Evolutionary conservation across 2,888 invertebrate genomes (phyloP), one percentile per base, ranked within the genome.

Genomic region (Thalpophila matura): DNA sequence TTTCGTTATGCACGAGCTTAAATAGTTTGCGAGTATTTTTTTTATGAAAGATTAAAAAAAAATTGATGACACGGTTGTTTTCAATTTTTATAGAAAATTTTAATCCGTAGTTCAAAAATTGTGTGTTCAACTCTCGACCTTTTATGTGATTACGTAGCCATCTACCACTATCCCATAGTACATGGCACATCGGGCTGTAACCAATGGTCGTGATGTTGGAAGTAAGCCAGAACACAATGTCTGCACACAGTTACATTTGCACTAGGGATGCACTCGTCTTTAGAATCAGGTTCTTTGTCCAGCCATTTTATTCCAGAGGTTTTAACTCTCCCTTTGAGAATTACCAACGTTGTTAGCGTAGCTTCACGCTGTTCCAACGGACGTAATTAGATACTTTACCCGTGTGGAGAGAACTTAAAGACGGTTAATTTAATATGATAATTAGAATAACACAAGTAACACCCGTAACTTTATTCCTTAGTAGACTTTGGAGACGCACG

Each of bases 231-330:
- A 86, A 87, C 82, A 86, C 86, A 85, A 85, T 86, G 91, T 90
- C 90, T 89, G 89, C 86, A 86, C 84, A 86, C 84, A 87, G 86
- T 89, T 87, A 90, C 89, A 90, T 88, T 89, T 87, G 86, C 87
- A 86, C 86, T 80, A 80, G 75, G 79, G 82, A 57, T 81, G 65
- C 70, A 68, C 77, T 61, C 57, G 68, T 64, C 64, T 79, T 76
- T 54, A 9, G 45, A 65, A 85, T 80, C 65, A 66, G 53, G 47
- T 43, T 70, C 65, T 74, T 77, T 74, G 70, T 67, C 64, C 60
- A 56, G 24, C 33, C 51, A 42, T 74, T 74, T 74, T 66, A 62
- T 65, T 74, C 57, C 46, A 38, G 42, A 58, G 53, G 54, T 72
- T 72, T 66, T 55, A 60, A 42, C 55, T 49, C 43, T 46, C 31